Evolutionary conservation across 1,140 invertebrate genomes (phyloP), one percentile per base, ranked within the genome.

Genomic region (Drosophila neocordata): DNA sequence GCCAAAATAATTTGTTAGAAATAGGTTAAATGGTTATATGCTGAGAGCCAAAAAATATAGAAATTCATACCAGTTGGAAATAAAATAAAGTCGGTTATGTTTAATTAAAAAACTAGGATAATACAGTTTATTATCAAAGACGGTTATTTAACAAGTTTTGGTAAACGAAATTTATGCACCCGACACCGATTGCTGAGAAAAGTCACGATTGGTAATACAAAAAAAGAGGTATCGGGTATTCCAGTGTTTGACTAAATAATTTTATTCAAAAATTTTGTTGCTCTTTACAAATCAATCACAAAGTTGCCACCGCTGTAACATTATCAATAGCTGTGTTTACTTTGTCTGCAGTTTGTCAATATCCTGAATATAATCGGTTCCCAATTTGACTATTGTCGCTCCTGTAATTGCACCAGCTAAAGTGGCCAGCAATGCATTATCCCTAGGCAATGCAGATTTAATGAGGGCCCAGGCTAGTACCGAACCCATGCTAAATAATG

Each of bases 391-490:
- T 13, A 95, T 79, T 1, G 92, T 92, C 13, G 94, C 77, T 11
- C 94, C 94, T 13, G 94, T 93, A 37, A 92, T 92, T n/a, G 95
- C 66, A 8, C 95, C 95, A 37, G 93, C 92, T 22, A 94, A 51
- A 1, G 94, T 95, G 48, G 89, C 89, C 1, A 94, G 92, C n/a
- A 93, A 80, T 7, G 93, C 81, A 44, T 94, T 93, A 84, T 94
- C 95, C 70, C 93, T 92, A 4, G 95, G 95, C 27, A 95, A 76
- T 34, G 95, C 81, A 15, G 94, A 95, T 77, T 95, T 93, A 22
- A 95, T 91, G 22, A 96, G 93, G 1, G 95, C 95, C 94, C 95
- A 96, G 27, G 94, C 91, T 4, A 96, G 91, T 5, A 96, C 94
- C 0, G 95, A 96, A 18, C 95, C 95, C 87, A 96, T 94, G 60